Conservation (phyloP, 1,140 invertebrate species). For the Drosophila paulistorum region DNA sequence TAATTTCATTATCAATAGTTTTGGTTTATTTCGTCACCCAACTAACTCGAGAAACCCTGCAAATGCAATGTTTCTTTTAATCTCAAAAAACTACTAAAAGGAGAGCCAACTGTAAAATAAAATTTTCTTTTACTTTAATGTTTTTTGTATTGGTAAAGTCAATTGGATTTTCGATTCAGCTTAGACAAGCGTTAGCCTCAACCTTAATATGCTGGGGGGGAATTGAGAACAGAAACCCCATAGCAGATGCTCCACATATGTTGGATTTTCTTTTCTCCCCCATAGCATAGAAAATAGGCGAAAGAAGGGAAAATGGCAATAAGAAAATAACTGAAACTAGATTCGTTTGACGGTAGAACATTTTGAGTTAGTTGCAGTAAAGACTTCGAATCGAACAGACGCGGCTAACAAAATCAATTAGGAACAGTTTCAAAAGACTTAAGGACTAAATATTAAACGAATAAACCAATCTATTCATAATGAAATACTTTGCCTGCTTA, state of each 20-base stretch:
- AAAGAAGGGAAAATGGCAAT: constrained; percentile 45
- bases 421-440: background rate
- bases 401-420: constrained; percentile 28
- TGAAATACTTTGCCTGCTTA: constrained; percentile 78
- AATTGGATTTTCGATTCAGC: constrained; percentile 40
- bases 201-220: constrained; percentile 48
- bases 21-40: constrained; percentile 17
- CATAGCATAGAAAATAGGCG: constrained; percentile 35
- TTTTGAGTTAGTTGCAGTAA: constrained; percentile 54
- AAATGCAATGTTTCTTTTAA: constrained; percentile 40
- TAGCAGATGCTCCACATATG: constrained; percentile 34
- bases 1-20: constrained; percentile 28
- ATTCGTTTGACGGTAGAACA: constrained; percentile 36
- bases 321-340: constrained; percentile 57
- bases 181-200: constrained; percentile 58
- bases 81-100: constrained; percentile 25
- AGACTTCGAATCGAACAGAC: constrained; percentile 52
- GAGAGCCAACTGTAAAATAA: constrained; percentile 15
- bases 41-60: constrained; percentile 56
- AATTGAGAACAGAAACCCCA: constrained; percentile 44
- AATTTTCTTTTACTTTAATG: constrained; percentile 1
- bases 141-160: background rate
- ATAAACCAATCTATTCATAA: constrained; percentile 9
- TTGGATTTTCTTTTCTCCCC: constrained; percentile 43
- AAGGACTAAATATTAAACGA: background rate